Base-by-base conservation (phyloP, 53 echinoderm and acorn worm species). In the Arbacia lixula region DNA sequence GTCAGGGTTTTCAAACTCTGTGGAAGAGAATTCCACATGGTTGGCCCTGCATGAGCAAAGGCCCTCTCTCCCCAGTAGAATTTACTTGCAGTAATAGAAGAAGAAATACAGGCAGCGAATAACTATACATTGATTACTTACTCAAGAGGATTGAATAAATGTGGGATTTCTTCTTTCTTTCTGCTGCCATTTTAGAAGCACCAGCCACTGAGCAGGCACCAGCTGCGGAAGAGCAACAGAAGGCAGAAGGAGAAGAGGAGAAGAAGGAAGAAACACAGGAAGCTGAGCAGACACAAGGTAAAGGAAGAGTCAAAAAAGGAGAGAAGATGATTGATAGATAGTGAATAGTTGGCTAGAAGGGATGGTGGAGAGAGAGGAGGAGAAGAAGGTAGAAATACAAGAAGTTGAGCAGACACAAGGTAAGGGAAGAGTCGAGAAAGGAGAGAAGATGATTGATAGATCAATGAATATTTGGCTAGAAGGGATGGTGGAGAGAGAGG, bases 241-340 rank as follows among this genome's bases (percentile, higher is more conserved):
- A 82, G 63, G 33, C 85, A 50, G 38, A 79, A 21, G 66, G 64
- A 36, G 86, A 50, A 35, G 86, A 86, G 52, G 55, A 86, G 54
- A 74, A 76, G 54, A 69, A 77, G 58, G 77, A 77, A 43, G 77
- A 42, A 5, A 21, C 14, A 11, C 57, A 56, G 25, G 72, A 72
- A 64, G 29, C 1, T 1, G 30, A 89, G 68, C 89, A 85, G 58
- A 52, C 77, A 57, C 41, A 76, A 52, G 89, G 89, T 89, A 21
- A 88, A 52, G 20, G 12, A 27, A 3, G 24, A 6, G 42, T 31
- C 69, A 42, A 30, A 4, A 19, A 27, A 67, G 22, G 39, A 66
- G 38, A 35, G 8, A 10, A 8, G 49, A 46, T 46, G 49, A 46
- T 46, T 10, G 14, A 46, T 14, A 46, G 19, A 50, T 50, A 0